These are phyloP conservation scores for Sorex maritimensis DNA, from an alignment of 2,797 vertebrate species.

Conservation along the genomic window DNA sequence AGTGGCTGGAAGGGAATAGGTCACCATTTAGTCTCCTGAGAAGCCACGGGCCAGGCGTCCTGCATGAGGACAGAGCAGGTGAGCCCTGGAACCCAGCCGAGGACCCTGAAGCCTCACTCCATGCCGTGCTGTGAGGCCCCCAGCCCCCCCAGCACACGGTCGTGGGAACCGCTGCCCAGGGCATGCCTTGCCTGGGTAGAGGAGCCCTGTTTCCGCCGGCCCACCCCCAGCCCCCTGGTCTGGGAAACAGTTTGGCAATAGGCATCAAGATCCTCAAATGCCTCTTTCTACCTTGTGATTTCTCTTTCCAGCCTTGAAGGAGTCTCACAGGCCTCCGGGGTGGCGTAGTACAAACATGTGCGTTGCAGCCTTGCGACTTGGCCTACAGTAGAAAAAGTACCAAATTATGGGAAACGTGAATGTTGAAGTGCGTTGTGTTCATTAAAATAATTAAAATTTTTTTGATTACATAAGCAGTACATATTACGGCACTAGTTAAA, in stretches of 20 bases:
- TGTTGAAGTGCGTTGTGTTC: not conserved
- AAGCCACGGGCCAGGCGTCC: not conserved
- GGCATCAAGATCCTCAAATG: not conserved
- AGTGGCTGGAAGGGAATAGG: not conserved
- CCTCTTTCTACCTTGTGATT: slow-evolving; percentile 2
- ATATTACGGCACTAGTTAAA: slow-evolving; percentile 24
- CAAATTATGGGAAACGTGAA: slow-evolving; percentile 30
- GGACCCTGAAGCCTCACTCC: too few relatives aligned
- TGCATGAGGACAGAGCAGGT: not conserved
- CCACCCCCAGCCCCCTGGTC: too few relatives aligned
- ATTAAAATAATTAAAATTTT: slow-evolving; percentile 42
- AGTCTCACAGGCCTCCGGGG: too few relatives aligned
- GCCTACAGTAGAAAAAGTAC: slow-evolving; percentile 13
- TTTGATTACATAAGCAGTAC: slow-evolving; percentile 30
- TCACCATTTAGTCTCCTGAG: not conserved
- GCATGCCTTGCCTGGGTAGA: not conserved
- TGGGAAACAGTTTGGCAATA: not conserved
- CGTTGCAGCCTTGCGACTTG: not conserved
- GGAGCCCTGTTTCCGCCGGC: not conserved
- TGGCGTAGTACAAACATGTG: too few relatives aligned
- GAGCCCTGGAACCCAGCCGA: too few relatives aligned
- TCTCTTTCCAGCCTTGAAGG: too few relatives aligned
- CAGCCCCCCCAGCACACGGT: too few relatives aligned
- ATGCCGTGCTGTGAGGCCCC: too few relatives aligned
- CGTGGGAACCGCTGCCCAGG: too few relatives aligned